Evolutionary conservation across 2,888 invertebrate genomes (phyloP).

Genomic region (Tupiocoris notatus): DNA sequence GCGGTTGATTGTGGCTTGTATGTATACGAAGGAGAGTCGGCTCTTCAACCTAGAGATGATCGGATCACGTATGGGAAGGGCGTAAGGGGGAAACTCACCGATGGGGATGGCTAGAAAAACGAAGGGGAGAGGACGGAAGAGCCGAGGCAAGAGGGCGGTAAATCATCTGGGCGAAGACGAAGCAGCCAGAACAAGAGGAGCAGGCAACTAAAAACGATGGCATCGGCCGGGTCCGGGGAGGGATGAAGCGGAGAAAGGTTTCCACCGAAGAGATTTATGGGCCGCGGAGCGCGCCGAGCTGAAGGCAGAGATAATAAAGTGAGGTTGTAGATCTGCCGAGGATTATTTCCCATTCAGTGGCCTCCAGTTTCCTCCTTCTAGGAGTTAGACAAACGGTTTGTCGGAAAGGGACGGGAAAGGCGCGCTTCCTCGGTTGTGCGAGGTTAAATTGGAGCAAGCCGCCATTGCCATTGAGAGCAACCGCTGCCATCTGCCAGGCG

Average conservation of each 20-base stretch:
- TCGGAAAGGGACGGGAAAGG: conserved; percentile 22
- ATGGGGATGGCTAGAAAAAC: conserved; percentile 14
- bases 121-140: no score
- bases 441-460: conserved; percentile 39
- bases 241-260: conserved; percentile 5
- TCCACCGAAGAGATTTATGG: conserved; percentile 39
- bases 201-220: no score
- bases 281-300: conserved; percentile 3
- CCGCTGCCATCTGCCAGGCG: no score
- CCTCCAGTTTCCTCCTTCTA: conserved; percentile 35
- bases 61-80: conserved; percentile 23
- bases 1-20: conserved; percentile 39
- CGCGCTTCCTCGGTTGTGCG: conserved; percentile 12
- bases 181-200: no score
- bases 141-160: conserved; percentile 32
- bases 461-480: conserved; percentile 34
- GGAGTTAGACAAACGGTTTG: conserved; percentile 35
- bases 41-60: conserved; percentile 29
- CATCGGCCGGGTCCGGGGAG: neutral
- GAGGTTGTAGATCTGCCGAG: conserved; percentile 43
- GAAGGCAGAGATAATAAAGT: conserved; percentile 41
- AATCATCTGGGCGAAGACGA: conserved; percentile 31
- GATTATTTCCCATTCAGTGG: conserved; percentile 42
- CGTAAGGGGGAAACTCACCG: no score
- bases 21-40: conserved; percentile 7